phyloP scores from a whole-genome alignment of 2,797 vertebrate species.

The Myotis daubentonii region DNA sequence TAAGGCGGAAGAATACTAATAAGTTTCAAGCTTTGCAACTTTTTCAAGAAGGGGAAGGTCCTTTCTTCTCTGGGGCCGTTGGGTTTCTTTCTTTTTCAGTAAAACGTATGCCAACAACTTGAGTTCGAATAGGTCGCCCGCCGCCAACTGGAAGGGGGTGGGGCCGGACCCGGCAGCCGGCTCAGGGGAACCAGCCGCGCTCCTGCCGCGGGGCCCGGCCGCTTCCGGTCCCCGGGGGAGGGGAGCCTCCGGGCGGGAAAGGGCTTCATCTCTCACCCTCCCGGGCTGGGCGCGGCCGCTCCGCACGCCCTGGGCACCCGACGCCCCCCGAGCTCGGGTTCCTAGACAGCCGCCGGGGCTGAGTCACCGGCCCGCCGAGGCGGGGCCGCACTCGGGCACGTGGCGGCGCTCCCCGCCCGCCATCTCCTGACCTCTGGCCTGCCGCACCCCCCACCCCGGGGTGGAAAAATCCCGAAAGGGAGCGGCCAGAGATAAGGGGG shows the following conservation, averaged over 20 bases:
- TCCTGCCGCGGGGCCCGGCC: neutral
- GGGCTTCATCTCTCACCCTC: neutral
- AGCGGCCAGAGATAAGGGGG: neutral
- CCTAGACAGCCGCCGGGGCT: constrained; percentile 67
- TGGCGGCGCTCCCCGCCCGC: constrained; percentile 59
- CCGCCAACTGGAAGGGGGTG: neutral
- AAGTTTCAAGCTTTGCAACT: constrained; percentile 21
- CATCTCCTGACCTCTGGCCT: constrained; percentile 52
- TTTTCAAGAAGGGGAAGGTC: constrained; percentile 40
- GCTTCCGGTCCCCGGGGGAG: constrained; percentile 62
- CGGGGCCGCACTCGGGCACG: constrained; percentile 54
- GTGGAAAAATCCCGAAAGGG: constrained; percentile 51
- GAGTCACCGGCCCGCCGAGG: constrained; percentile 54
- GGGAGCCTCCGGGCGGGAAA: neutral
- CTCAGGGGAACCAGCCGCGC: neutral
- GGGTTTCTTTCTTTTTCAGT: neutral
- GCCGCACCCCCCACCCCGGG: neutral
- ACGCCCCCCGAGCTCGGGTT: constrained; percentile 34
- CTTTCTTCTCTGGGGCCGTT: neutral
- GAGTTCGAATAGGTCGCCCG: neutral
- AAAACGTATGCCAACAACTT: constrained; percentile 22
- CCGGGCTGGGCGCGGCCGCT: neutral
- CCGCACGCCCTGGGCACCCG: neutral
- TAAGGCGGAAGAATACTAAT: constrained; percentile 68
- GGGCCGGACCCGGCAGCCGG: neutral